Base-by-base conservation (phyloP, 2,888 invertebrate genomes). In the Julus scanicus region DNA sequence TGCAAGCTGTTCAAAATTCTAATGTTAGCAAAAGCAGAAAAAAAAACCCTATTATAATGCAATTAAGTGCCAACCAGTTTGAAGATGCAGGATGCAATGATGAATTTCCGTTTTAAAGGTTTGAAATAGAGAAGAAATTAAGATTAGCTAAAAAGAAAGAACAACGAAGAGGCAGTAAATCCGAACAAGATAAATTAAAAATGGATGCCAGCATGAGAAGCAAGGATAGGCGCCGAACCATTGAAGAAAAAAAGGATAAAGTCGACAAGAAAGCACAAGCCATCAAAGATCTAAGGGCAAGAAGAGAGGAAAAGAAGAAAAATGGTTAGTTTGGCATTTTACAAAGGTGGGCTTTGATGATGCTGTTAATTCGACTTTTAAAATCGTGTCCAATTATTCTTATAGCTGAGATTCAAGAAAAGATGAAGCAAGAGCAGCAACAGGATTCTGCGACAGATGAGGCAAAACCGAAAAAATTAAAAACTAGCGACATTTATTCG, bases 401-500 rank as follows among this genome's bases (percentile, higher is more conserved):
- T 44, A 8, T 71, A 89, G 87, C 86, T 15, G 89, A 89, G 40
- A 87, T 90, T 92, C 94, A 93, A 92, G 94, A 91, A 92, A 93
- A 90, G 91, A 93, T 91, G 92, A 93, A 91, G 57, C 89, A 89
- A 84, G 89, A 89, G 17, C 88, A 88, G 20, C 90, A 91, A 84
- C 90, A 91, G 91, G 95, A 95, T 84, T 89, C 90, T 80, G 91
- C 90, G 40, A 89, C 39, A 40, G 87, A 90, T 11, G 90, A 90
- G 20, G 89, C 89, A 17, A 90, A 93, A 88, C 92, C 95, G 90
- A 95, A 95, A 13, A 98, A 98, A 91, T 93, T 97, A 53, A 98
- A 98, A 91, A 97, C 98, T 0, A 98, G 98, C 0, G 98, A 98
- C 91, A 97, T 99, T 89, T 99, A 98, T 92, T 98, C 98, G 48